These are phyloP conservation scores for Pseudomyrmex dendroicus DNA, from an alignment of 1,140 invertebrate genomes.

Conservation along the genomic window DNA sequence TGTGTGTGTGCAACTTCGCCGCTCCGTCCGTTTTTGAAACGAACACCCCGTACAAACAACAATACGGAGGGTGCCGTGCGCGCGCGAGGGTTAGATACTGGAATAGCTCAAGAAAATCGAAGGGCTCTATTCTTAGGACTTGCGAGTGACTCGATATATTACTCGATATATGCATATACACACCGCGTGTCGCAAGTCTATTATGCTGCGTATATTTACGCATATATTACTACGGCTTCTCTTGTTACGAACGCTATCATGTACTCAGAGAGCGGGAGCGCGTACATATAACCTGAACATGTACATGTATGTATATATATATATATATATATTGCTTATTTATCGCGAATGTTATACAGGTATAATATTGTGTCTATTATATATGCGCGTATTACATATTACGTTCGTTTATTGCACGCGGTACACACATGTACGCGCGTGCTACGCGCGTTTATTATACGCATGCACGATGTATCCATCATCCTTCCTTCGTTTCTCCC, in stretches of 20 bases:
- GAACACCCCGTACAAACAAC: slow-evolving; percentile 1
- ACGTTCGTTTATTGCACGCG: neutral
- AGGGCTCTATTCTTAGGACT: slow-evolving; percentile 54
- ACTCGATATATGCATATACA: slow-evolving; percentile 15
- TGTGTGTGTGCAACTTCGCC: neutral
- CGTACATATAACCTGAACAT: neutral
- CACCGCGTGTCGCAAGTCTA: slow-evolving; percentile 17
- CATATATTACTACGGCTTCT: slow-evolving; percentile 21
- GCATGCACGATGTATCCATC: neutral
- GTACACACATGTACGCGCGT: slow-evolving; percentile 19
- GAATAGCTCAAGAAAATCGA: slow-evolving; percentile 57
- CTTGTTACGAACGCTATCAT: neutral
- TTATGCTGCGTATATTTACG: slow-evolving; percentile 43
- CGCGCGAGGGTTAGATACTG: slow-evolving; percentile 8
- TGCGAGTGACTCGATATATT: slow-evolving; percentile 29
- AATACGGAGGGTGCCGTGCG: neutral
- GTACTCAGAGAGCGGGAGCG: neutral
- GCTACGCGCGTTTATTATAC: slow-evolving; percentile 14
- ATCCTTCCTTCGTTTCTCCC: neutral
- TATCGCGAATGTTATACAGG: neutral
- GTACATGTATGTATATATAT: neutral
- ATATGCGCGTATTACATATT: neutral
- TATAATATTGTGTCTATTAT: slow-evolving; percentile 2
- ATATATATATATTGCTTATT: neutral
- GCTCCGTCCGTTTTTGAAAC: neutral